Percentiles rank a stretch among this genome's conserved stretches.
Evolutionary conservation across 2,797 vertebrate genomes (phyloP).

Genomic region (Gastrophryne carolinensis): DNA sequence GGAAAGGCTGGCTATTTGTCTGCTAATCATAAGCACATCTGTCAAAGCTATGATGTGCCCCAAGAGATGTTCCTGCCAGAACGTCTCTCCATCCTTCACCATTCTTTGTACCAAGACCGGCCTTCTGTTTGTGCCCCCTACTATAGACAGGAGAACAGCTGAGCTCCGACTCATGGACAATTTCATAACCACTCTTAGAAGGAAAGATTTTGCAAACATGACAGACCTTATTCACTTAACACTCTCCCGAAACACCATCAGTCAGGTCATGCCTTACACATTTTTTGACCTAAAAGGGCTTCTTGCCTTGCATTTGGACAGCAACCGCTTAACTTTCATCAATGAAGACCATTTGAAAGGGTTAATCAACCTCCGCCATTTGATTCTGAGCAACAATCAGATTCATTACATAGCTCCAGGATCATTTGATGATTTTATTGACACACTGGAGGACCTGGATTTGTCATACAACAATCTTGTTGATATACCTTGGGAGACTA

Average conservation of each 20-base stretch:
- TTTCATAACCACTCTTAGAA: conserved; percentile 86
- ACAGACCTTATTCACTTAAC: conserved; percentile 88
- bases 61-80: conserved; percentile 90
- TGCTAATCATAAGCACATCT: conserved; percentile 55
- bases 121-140: conserved; percentile 85
- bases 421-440: conserved; percentile 79
- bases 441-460: conserved; percentile 85
- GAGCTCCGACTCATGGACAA: conserved; percentile 89
- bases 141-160: conserved; percentile 85
- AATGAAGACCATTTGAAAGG: conserved; percentile 84
- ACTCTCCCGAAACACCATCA: conserved; percentile 88
- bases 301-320: conserved; percentile 84
- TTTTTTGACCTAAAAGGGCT: conserved; percentile 86
- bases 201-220: conserved; percentile 90
- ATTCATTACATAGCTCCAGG: conserved; percentile 67
- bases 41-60: conserved; percentile 77
- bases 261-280: conserved; percentile 79
- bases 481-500: conserved; percentile 84
- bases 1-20: conserved; percentile 59
- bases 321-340: conserved; percentile 82
- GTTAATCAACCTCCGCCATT: conserved; percentile 77
- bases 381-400: conserved; percentile 69
- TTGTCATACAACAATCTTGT: conserved; percentile 89
- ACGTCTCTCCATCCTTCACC: conserved; percentile 84
- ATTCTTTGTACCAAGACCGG: conserved; percentile 88